These are phyloP conservation scores for Gasterosteus aculeatus DNA, from an alignment of 2,113 vertebrate species.

Conservation along the genomic window DNA sequence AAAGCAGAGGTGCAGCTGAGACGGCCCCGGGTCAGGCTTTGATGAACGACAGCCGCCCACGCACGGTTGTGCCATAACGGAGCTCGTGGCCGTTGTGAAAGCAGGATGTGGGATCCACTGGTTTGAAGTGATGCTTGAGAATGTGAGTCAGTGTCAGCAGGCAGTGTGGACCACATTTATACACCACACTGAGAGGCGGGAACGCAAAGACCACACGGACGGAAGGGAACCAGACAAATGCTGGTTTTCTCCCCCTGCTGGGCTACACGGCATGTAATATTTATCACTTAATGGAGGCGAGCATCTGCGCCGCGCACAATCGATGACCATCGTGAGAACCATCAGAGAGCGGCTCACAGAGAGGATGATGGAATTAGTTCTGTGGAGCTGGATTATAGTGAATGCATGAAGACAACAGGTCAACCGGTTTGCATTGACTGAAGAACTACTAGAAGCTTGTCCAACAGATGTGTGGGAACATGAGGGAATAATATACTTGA, in stretches of 20 bases:
- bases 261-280: not conserved
- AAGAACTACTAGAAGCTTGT: not conserved
- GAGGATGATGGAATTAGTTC: not conserved
- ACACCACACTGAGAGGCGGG: not conserved
- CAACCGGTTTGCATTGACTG: not conserved
- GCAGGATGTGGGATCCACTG: constrained; percentile 10
- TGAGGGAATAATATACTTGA: too few relatives aligned
- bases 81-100: not conserved
- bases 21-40: not conserved
- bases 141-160: constrained; percentile 5
- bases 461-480: too few relatives aligned
- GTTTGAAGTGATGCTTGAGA: constrained; percentile 4
- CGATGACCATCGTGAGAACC: not conserved
- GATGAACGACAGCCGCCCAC: not conserved
- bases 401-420: not conserved
- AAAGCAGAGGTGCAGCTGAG: not conserved
- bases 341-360: too few relatives aligned
- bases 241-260: not conserved
- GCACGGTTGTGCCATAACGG: not conserved
- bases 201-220: not conserved
- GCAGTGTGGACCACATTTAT: not conserved
- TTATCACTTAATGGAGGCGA: not conserved
- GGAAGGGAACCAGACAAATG: not conserved
- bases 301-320: not conserved
- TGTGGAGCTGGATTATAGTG: not conserved